Conservation (phyloP, 2,797 vertebrate species). For the Momotus momota region DNA sequence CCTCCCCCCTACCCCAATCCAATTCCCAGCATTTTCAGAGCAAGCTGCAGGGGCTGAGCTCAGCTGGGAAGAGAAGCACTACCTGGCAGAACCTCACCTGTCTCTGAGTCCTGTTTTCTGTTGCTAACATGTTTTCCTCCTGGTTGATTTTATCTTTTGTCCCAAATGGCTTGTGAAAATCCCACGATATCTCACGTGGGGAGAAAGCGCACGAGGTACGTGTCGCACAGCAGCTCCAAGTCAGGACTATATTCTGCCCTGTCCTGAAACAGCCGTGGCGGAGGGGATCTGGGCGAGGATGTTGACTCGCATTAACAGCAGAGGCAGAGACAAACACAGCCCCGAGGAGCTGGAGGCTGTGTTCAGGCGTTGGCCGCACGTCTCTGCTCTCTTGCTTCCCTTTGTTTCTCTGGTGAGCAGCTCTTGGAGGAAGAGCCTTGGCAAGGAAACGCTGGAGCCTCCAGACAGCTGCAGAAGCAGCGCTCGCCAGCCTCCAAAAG, state of each 20-base stretch:
- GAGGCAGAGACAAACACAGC: background rate
- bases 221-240: background rate
- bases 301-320: background rate
- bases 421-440: background rate
- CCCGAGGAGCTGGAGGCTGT: background rate
- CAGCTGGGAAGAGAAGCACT: rapidly evolving
- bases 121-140: background rate
- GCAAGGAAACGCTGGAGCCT: background rate
- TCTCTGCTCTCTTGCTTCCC: background rate
- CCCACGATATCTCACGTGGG: background rate
- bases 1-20: background rate
- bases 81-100: background rate
- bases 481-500: background rate
- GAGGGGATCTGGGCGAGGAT: background rate
- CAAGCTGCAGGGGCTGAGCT: background rate
- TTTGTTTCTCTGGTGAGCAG: slow-evolving; percentile 30
- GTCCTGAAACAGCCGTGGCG: rapidly evolving
- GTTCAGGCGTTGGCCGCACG: background rate
- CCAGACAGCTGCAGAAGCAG: background rate
- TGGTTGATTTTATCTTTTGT: background rate
- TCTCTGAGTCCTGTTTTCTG: background rate
- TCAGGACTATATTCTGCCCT: background rate
- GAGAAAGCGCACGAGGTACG: rapidly evolving
- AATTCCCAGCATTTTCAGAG: background rate
- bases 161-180: background rate